A percentile compares a stretch with the other conserved stretches of the same genome.
Evolutionary conservation across 2,888 invertebrate genomes (phyloP).

Genomic region (Phrixothrix hirtus): DNA sequence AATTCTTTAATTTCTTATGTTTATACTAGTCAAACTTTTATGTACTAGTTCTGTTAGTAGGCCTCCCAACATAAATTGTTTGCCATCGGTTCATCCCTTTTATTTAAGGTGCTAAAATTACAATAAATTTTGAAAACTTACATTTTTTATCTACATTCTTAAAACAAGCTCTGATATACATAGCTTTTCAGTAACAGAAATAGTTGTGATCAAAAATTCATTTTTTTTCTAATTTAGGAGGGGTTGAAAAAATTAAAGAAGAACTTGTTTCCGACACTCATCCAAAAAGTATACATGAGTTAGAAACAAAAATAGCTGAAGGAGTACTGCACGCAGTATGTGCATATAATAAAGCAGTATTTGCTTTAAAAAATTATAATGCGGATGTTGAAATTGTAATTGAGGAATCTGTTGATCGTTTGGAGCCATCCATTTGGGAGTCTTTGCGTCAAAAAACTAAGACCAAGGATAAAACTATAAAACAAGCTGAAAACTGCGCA

Average conservation of each 20-base stretch:
- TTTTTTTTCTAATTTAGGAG: too few species aligned
- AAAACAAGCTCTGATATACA: too few species aligned
- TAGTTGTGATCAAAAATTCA: too few species aligned
- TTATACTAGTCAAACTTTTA: too few species aligned
- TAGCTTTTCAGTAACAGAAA: too few species aligned
- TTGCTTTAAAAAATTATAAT: slow-evolving; percentile 62
- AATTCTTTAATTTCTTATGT: too few species aligned
- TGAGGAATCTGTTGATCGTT: slow-evolving; percentile 65
- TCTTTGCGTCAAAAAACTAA: slow-evolving; percentile 63
- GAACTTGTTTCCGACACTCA: slow-evolving; percentile 49
- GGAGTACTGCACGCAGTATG: slow-evolving; percentile 67
- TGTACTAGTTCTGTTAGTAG: too few species aligned
- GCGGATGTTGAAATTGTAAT: slow-evolving; percentile 62
- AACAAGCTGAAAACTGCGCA: slow-evolving; percentile 64
- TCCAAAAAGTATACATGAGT: slow-evolving; percentile 57
- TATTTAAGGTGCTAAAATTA: too few species aligned
- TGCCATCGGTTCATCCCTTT: too few species aligned
- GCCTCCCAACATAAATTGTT: too few species aligned
- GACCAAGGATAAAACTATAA: slow-evolving; percentile 61
- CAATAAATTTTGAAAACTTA: too few species aligned
- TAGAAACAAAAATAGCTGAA: slow-evolving; percentile 62
- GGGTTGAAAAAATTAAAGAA: slow-evolving; percentile 43
- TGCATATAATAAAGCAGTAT: slow-evolving; percentile 67
- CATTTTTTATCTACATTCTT: too few species aligned
- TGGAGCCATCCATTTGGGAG: slow-evolving; percentile 62